Evolutionary conservation across 1,140 invertebrate species (phyloP).

Genomic region (Dinoponera quadriceps): DNA sequence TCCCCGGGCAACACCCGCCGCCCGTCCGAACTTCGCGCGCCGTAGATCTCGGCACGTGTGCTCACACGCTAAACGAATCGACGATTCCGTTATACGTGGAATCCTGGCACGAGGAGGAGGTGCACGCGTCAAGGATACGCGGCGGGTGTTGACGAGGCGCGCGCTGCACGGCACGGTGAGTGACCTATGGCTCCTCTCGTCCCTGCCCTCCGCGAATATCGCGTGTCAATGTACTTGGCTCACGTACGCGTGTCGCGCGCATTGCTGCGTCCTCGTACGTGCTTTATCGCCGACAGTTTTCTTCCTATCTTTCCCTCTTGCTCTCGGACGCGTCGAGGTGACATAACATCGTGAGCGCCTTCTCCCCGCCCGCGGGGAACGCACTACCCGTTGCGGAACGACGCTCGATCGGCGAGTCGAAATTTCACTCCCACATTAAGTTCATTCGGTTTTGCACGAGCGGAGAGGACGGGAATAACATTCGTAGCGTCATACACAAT

Average conservation of each 20-base stretch:
- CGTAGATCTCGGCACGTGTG: constrained; percentile 74
- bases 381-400: no score
- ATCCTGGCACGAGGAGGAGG: constrained; percentile 66
- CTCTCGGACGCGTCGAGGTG: not conserved
- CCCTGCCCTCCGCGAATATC: constrained; percentile 72
- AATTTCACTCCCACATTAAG: no score
- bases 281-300: not conserved
- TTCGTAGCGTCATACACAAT: no score
- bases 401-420: no score
- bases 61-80: constrained; percentile 53
- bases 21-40: constrained; percentile 3
- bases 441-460: no score
- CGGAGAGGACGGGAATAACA: no score
- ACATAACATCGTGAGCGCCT: not conserved
- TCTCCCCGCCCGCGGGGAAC: no score
- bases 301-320: not conserved
- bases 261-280: not conserved
- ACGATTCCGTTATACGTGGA: constrained; percentile 78
- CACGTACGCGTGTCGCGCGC: constrained; percentile 1
- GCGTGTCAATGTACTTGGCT: constrained; percentile 79
- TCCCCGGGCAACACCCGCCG: not conserved
- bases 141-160: constrained; percentile 1
- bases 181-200: constrained; percentile 81
- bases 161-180: constrained; percentile 78
- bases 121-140: constrained; percentile 66